These are phyloP conservation scores for Carcharodon carcharias DNA, from an alignment of 2,797 vertebrate genomes.

Conservation along the genomic window DNA sequence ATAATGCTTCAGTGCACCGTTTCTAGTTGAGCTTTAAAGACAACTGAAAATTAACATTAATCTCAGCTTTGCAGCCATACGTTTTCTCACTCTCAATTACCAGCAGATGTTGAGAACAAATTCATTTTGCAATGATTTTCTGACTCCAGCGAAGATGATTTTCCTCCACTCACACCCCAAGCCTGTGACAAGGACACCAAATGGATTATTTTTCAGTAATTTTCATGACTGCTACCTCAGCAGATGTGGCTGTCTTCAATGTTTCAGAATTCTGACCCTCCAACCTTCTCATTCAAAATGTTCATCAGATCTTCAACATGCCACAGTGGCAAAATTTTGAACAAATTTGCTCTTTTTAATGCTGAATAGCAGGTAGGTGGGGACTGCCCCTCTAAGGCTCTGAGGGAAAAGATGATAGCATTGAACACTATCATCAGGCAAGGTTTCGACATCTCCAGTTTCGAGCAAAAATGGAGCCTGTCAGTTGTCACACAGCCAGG, in stretches of 20 bases:
- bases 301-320: conserved; percentile 50
- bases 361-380: not conserved
- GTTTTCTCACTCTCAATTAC: conserved; percentile 60
- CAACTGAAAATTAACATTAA: conserved; percentile 64
- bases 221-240: conserved; percentile 67
- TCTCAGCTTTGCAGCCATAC: conserved; percentile 67
- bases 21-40: not conserved
- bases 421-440: not conserved
- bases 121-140: conserved; percentile 90
- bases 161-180: conserved; percentile 71
- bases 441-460: conserved; percentile 35
- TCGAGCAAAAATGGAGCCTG: not conserved
- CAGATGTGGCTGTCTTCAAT: conserved; percentile 63
- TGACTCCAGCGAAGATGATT: conserved; percentile 80
- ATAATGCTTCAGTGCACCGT: not conserved
- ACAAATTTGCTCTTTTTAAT: conserved; percentile 33
- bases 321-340: conserved; percentile 48
- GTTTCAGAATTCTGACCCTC: conserved; percentile 59
- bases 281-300: conserved; percentile 52
- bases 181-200: conserved; percentile 71
- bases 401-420: not conserved
- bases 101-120: conserved; percentile 58
- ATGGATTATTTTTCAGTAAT: conserved; percentile 75
- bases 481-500: conserved; percentile 37
- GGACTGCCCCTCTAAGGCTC: not conserved